Base-by-base conservation (phyloP, 2,888 invertebrate species). In the Pseudoips prasinana region DNA sequence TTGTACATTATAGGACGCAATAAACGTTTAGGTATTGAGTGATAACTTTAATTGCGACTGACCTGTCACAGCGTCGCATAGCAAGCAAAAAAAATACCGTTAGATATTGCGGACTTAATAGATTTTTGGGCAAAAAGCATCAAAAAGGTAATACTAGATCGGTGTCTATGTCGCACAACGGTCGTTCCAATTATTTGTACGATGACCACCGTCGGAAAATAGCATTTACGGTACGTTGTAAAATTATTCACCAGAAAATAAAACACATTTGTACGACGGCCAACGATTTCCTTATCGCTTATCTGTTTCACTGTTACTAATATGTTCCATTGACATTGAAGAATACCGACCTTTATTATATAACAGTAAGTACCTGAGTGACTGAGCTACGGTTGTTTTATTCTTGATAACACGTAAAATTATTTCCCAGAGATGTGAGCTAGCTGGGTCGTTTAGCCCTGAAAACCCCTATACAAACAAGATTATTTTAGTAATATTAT, bases 51-150 rank as follows among this genome's bases (percentile, higher is more conserved):
- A n/a, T n/a, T n/a, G n/a, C n/a, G n/a, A n/a, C n/a, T n/a, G n/a
- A n/a, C n/a, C n/a, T n/a, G n/a, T n/a, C n/a, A n/a, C n/a, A n/a
- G 14, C 14, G 14, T 14, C 24, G 33, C 60, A 66, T 62, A 64
- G 47, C 54, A 49, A 64, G 69, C 64, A 73, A 73, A 74, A 73
- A 74, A 73, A 69, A 54, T 66, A 77, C 86, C 85, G 87, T 85
- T 88, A 14, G 14, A 5, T 14, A 85, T 38, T 56, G 63, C 73
- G 76, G 74, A 79, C 80, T 75, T 80, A 81, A 86, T 82, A 83
- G 75, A 73, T 72, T 82, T 81, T 80, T 75, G 61, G 76, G 68
- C 72, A 84, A 87, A 87, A 87, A 82, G 67, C 72, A 70, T 76
- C 73, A 78, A 82, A 55, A 86, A 81, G 76, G 76, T 70, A 76